A percentile compares a stretch with the other conserved stretches of the same genome.
phyloP scores from a whole-genome alignment of 2,113 vertebrate species.

The Trachemys scripta region DNA sequence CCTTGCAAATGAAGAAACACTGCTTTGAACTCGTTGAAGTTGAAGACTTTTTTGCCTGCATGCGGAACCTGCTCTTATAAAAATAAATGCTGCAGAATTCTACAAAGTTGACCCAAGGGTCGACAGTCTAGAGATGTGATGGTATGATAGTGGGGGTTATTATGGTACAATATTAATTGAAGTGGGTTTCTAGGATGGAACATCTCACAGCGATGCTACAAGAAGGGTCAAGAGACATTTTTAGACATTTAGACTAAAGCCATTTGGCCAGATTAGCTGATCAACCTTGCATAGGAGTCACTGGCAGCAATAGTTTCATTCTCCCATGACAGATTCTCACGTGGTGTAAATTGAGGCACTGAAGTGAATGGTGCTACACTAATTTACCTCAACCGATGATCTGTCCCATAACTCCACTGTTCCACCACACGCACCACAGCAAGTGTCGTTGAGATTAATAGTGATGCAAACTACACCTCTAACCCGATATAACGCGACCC shows the following conservation, averaged over 20 bases:
- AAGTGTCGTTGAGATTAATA: neutral
- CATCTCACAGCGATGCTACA: neutral
- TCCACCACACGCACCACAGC: neutral
- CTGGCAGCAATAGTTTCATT: neutral
- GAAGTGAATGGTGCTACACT: neutral
- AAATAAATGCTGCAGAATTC: neutral
- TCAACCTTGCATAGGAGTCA: constrained; percentile 2
- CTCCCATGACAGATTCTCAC: neutral
- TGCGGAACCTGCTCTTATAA: neutral
- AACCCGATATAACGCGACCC: too few species aligned
- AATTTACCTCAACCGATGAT: neutral
- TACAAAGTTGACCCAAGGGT: neutral
- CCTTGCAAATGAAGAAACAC: neutral
- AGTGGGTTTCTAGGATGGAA: neutral
- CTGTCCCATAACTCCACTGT: neutral
- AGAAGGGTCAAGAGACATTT: neutral
- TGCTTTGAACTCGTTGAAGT: neutral
- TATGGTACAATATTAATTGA: neutral
- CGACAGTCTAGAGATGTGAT: neutral
- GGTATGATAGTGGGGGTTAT: neutral
- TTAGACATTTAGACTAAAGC: neutral
- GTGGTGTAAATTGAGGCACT: neutral
- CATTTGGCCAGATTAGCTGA: neutral
- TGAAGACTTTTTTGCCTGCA: neutral
- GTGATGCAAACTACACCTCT: neutral